Evolutionary conservation across 2,113 vertebrate genomes (phyloP).

Genomic region (Salvelinus fontinalis): DNA sequence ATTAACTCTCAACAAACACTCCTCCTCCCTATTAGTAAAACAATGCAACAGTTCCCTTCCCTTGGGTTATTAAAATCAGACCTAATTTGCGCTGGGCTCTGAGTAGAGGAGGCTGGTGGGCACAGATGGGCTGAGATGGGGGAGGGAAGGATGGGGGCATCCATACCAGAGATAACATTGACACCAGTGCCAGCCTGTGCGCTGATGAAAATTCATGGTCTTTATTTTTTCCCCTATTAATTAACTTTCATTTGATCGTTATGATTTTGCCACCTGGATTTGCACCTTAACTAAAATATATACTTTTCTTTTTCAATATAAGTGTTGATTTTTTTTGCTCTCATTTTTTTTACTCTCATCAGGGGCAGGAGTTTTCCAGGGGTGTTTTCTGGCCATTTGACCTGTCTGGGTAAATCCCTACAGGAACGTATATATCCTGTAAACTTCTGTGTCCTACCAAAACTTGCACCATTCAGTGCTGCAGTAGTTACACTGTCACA

Average conservation of each 20-base stretch:
- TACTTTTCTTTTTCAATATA: background rate
- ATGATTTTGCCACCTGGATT: background rate
- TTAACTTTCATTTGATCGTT: background rate
- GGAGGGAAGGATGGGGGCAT: background rate
- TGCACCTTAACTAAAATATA: background rate
- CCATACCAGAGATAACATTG: background rate
- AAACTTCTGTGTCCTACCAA: background rate
- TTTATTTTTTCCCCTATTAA: background rate
- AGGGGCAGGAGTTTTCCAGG: too few species aligned
- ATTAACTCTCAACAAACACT: constrained; percentile 4
- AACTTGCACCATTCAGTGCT: background rate
- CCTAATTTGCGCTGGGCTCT: background rate
- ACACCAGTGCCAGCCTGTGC: background rate
- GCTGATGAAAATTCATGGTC: background rate
- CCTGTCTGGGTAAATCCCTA: background rate
- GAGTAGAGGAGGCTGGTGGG: background rate
- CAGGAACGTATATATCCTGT: background rate
- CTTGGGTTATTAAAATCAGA: constrained; percentile 1
- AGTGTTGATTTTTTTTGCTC: too few species aligned
- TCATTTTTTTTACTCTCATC: too few species aligned
- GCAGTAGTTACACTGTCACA: background rate
- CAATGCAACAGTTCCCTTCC: background rate
- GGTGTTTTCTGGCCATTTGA: too few species aligned
- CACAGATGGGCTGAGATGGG: background rate
- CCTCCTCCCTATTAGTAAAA: constrained; percentile 7